Evolutionary conservation across 2,113 vertebrate species (phyloP), one percentile per base, ranked within the genome.

Genomic region (Thalassarche chlororhynchos): DNA sequence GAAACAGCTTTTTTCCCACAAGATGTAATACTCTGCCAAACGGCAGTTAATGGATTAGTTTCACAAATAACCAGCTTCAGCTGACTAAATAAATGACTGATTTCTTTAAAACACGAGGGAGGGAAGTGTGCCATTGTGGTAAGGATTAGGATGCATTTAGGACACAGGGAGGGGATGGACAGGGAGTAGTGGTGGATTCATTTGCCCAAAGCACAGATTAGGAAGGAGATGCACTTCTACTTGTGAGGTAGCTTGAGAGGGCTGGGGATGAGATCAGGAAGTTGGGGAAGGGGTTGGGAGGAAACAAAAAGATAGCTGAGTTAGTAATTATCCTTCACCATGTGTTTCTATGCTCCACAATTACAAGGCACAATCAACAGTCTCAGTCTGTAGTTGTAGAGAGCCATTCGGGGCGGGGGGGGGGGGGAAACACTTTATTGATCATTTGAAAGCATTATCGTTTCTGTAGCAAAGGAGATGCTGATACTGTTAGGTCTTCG

Each of bases 91-190:
- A 75, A 89, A 34, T 77, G 17, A 58, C 3, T 32, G 32, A 64
- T 77, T 74, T 84, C 23, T 77, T 81, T 55, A 77, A 80, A 96
- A 51, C 60, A 61, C 0, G 5, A 57, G 47, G 32, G 26, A 79
- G 2, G 9, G 20, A 72, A 31, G 16, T 0, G 0, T 79, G 14
- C 40, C 14, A 17, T 44, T 69, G 29, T 2, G 4, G 23, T 80
- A 77, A 74, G 76, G 46, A 32, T 61, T 46, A 60, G 52, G 47
- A 51, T 83, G 34, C 25, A 40, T 58, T 84, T 81, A 84, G 68
- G 64, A 84, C 31, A 38, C 8, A 8, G 32, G n/a, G 57, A 64
- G 15, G 16, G 15, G 2, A 46, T 58, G 14, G 28, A n/a, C 14
- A 34, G 26, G 24, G 26, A 21, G 12, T 49, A 55, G n/a, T 14